A percentile compares a stretch with the other conserved stretches of the same genome.
Evolutionary conservation across 2,888 invertebrate species (phyloP).

Genomic region (Epirrhoe alternata): DNA sequence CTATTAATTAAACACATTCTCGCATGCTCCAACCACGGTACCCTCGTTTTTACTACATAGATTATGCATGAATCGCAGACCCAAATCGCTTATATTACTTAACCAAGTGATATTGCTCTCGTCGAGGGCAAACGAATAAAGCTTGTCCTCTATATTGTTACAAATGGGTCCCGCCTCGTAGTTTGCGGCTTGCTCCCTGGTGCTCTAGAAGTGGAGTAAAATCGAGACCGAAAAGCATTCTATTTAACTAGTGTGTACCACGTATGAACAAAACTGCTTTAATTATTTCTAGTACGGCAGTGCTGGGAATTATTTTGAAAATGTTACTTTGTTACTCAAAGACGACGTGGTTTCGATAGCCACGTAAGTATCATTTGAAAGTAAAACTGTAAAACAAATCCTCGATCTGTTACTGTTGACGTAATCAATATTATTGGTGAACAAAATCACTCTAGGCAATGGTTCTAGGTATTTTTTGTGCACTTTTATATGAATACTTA

Average conservation of each 20-base stretch:
- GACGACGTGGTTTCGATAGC: too few species aligned
- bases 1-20: slow-evolving; percentile 29
- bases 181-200: slow-evolving; percentile 32
- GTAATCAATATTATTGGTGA: too few species aligned
- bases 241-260: neutral
- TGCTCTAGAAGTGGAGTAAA: slow-evolving; percentile 11
- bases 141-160: slow-evolving; percentile 45
- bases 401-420: too few species aligned
- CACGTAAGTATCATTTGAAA: too few species aligned
- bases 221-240: slow-evolving; percentile 2
- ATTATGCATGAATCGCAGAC: slow-evolving; percentile 32
- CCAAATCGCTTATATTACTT: slow-evolving; percentile 35
- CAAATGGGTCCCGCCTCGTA: slow-evolving; percentile 37
- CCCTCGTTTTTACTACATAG: slow-evolving; percentile 23
- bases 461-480: too few species aligned
- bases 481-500: neutral
- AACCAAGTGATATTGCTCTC: slow-evolving; percentile 32
- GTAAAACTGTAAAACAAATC: too few species aligned
- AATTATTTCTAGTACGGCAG: neutral
- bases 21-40: slow-evolving; percentile 1
- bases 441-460: too few species aligned
- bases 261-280: neutral
- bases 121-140: slow-evolving; percentile 41
- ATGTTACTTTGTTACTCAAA: too few species aligned
- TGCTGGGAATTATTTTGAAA: neutral